Conservation (phyloP, 2,888 invertebrate genomes). For the Heliconius hortense region DNA sequence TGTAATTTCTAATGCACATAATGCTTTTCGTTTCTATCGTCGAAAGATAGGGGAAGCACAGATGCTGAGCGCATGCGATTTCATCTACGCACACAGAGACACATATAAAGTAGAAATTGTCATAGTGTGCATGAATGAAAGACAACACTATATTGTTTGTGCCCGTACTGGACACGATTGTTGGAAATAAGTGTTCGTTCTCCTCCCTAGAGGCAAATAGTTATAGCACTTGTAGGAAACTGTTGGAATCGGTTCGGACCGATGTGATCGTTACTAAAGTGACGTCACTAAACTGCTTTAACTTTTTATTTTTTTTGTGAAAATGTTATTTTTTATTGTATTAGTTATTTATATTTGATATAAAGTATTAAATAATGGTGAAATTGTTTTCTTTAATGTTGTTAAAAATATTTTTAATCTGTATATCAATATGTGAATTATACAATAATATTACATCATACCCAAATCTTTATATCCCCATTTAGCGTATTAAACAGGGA, state of each 20-base stretch:
- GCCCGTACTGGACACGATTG: constrained; percentile 67
- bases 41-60: constrained; percentile 69
- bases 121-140: constrained; percentile 51
- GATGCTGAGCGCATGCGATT: constrained; percentile 81
- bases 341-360: not conserved
- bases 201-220: constrained; percentile 46
- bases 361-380: too few relatives aligned
- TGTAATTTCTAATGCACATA: constrained; percentile 36
- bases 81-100: constrained; percentile 51
- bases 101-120: constrained; percentile 44
- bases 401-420: too few relatives aligned
- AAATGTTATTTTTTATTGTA: not conserved
- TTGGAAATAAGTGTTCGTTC: constrained; percentile 60
- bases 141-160: constrained; percentile 65
- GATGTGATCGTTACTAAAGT: constrained; percentile 22
- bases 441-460: too few relatives aligned
- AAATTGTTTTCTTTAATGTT: too few relatives aligned
- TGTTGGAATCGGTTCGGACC: constrained; percentile 38
- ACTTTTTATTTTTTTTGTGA: not conserved
- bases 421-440: too few relatives aligned
- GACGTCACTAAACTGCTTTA: constrained; percentile 8
- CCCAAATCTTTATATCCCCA: too few relatives aligned
- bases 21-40: constrained; percentile 45
- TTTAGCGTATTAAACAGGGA: too few relatives aligned
- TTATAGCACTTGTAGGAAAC: constrained; percentile 41